Evolutionary conservation across 2,113 vertebrate genomes (phyloP).

Genomic region (Heterochromis multidens): DNA sequence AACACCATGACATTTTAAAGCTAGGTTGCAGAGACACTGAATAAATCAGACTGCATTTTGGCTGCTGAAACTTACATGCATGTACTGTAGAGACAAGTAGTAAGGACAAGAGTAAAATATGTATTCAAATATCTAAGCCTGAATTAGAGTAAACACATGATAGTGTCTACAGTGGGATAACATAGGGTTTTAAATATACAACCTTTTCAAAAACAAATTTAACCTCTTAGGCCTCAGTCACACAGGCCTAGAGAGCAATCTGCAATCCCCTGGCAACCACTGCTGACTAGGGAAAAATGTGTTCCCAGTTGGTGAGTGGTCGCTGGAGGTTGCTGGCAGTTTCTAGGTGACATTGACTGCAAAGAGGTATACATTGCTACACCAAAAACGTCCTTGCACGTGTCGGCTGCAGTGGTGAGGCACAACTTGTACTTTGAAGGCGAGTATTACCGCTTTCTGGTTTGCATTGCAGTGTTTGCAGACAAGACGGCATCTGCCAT

Average conservation of each 20-base stretch:
- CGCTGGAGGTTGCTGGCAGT: not conserved
- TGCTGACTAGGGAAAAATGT: not conserved
- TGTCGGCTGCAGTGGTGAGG: too few species aligned
- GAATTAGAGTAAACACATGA: not conserved
- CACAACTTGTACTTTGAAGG: too few species aligned
- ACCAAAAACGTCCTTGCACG: too few species aligned
- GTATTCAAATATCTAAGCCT: too few species aligned
- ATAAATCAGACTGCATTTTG: not conserved
- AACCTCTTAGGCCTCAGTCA: not conserved
- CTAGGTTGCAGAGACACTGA: not conserved
- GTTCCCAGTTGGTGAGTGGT: not conserved
- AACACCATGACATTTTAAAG: not conserved
- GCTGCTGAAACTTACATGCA: not conserved
- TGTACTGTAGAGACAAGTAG: too few species aligned
- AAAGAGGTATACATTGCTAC: too few species aligned
- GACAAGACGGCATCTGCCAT: too few species aligned
- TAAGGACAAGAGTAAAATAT: too few species aligned
- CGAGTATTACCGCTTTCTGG: too few species aligned
- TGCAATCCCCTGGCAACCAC: not conserved
- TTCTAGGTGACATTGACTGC: not conserved
- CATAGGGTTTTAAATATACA: not conserved
- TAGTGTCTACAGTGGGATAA: not conserved
- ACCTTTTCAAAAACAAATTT: not conserved
- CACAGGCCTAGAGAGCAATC: not conserved
- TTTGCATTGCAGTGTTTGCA: too few species aligned